Evolutionary conservation across 1,140 invertebrate genomes (phyloP), one percentile per base, ranked within the genome.

Genomic region (Drosophila punjabiensis): DNA sequence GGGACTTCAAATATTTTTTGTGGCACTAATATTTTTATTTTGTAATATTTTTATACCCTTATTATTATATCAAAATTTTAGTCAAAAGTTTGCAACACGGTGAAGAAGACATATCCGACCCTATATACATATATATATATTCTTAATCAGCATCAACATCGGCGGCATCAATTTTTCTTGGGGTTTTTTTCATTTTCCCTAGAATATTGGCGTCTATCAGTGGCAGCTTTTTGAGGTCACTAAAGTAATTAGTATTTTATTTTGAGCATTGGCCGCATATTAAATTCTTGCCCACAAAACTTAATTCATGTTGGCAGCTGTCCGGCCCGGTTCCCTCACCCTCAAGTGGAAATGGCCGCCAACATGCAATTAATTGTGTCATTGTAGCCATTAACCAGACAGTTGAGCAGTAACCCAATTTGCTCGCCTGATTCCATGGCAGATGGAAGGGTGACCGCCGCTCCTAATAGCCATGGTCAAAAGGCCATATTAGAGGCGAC

Each of bases 401-500:
- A 88, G 85, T 88, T 88, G 85, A 88, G 85, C 85, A 88, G 85
- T 89, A 89, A 88, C 85, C 85, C 85, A 88, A 88, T 88, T 88
- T 88, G 85, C 81, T 81, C 77, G 81, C 81, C 67, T 88, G 85
- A 88, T 88, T 89, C 39, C 11, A 7, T 28, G 48, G 30, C 18
- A 30, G 30, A 37, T 5, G 43, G 18, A 20, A 56, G 53, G 32
- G 37, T 37, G 81, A 84, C 81, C 85, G 66, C 55, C 70, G 69
- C 60, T 67, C 74, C 70, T 88, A 88, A 88, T 88, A 77, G 81
- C 74, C 70, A 62, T 61, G 48, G 65, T 73, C 50, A 61, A 47
- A 20, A 63, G 67, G 45, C 60, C 35, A 53, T 74, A 61, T 53
- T 37, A 14, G 56, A 74, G 45, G 35, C 30, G 53, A 71, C 70